A percentile compares a stretch with the other conserved stretches of the same genome.
Evolutionary conservation across 2,888 invertebrate species (phyloP).

Genomic region (Laspeyria flexula): DNA sequence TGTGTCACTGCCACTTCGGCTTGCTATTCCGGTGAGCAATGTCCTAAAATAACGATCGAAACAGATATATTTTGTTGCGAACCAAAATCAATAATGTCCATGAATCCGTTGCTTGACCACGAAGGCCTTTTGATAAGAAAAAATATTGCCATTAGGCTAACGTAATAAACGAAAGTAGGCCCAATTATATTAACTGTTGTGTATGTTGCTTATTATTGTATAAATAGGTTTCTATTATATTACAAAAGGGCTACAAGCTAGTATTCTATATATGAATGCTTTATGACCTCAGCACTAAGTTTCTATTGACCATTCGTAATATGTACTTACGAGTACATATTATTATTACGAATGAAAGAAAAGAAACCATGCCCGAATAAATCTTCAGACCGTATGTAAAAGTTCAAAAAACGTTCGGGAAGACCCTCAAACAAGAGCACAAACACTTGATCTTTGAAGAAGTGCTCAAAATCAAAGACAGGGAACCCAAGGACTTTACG

Average conservation of each 20-base stretch:
- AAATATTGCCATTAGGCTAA: slow-evolving; percentile 1
- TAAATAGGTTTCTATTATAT: not conserved
- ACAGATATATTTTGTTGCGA: too few species aligned
- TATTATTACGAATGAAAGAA: too few species aligned
- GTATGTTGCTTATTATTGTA: not conserved
- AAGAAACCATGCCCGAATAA: too few species aligned
- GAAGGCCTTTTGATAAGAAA: slow-evolving; percentile 5
- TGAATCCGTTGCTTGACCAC: not conserved
- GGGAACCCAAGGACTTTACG: slow-evolving; percentile 3
- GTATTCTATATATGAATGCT: too few species aligned
- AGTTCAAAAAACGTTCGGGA: not conserved
- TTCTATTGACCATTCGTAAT: too few species aligned
- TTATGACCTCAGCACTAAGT: too few species aligned
- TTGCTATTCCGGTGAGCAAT: too few species aligned
- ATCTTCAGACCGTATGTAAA: too few species aligned
- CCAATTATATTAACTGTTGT: not conserved
- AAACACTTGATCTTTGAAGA: slow-evolving; percentile 1
- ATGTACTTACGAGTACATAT: too few species aligned
- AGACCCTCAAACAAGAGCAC: not conserved
- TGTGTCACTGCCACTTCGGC: too few species aligned
- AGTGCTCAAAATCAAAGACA: not conserved
- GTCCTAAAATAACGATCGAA: too few species aligned
- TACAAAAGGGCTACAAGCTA: not conserved
- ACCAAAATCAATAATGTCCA: not conserved
- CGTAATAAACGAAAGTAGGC: slow-evolving; percentile 3